Evolutionary conservation across 92 coral and sea anemone species (phyloP).

Genomic region (Epizoanthus ramosus): DNA sequence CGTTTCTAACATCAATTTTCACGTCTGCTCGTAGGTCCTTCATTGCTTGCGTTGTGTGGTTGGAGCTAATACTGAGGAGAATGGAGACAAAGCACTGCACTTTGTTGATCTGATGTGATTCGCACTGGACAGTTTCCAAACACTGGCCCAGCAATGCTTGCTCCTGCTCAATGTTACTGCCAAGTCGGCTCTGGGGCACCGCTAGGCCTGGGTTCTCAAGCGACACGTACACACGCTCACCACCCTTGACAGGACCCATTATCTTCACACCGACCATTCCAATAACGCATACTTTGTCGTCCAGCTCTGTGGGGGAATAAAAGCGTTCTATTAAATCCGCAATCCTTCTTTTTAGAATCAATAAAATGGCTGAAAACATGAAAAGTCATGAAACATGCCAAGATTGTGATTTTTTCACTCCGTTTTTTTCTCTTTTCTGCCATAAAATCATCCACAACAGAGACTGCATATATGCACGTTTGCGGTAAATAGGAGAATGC

Average conservation of each 20-base stretch:
- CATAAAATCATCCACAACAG: neutral
- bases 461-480: neutral
- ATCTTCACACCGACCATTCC: constrained; percentile 94
- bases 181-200: constrained; percentile 79
- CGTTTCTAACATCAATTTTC: constrained; percentile 75
- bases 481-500: neutral
- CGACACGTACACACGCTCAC: constrained; percentile 93
- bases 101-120: constrained; percentile 55
- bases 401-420: too few species aligned
- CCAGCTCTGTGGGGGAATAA: constrained; percentile 51
- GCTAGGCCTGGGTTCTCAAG: constrained; percentile 92
- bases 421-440: neutral
- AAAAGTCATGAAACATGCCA: too few species aligned
- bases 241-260: constrained; percentile 83
- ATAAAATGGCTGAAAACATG: too few species aligned
- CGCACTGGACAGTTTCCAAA: constrained; percentile 66
- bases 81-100: constrained; percentile 93
- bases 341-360: neutral
- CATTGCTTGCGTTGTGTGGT: constrained; percentile 74
- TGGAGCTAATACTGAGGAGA: constrained; percentile 74
- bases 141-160: constrained; percentile 90
- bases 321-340: neutral
- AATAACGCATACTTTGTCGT: constrained; percentile 91
- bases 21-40: constrained; percentile 80
- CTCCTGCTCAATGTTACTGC: constrained; percentile 63